Percentiles rank a stretch among this genome's conserved stretches.
phyloP scores from a whole-genome alignment of 2,888 invertebrate species.

The Aspidiotus rigidus region DNA sequence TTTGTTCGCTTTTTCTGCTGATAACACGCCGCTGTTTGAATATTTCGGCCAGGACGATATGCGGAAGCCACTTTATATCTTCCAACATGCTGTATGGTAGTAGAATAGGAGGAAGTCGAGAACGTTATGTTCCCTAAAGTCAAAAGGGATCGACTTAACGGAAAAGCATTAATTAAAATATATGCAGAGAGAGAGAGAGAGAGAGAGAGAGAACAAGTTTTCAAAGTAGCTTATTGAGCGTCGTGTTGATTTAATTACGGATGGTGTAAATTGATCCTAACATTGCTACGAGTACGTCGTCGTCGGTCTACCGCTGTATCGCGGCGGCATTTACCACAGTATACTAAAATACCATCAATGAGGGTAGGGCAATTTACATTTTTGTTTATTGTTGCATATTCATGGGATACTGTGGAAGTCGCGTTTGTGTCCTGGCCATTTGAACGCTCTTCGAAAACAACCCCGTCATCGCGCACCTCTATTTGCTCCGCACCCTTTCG shows the following conservation, averaged over 20 bases:
- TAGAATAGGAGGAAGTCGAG: too few species aligned
- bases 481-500: too few species aligned
- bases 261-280: constrained; percentile 30
- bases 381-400: constrained; percentile 32
- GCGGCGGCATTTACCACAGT: constrained; percentile 5
- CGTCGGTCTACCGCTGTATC: constrained; percentile 2
- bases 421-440: constrained; percentile 19
- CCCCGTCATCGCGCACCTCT: background rate
- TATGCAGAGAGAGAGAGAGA: constrained; percentile 19
- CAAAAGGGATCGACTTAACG: constrained; percentile 25
- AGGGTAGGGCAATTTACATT: constrained; percentile 23
- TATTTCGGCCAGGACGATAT: too few species aligned
- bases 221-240: constrained; percentile 32
- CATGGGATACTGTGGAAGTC: constrained; percentile 13
- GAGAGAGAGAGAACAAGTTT: constrained; percentile 30
- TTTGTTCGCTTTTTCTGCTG: too few species aligned
- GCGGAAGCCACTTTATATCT: too few species aligned
- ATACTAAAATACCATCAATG: too few species aligned
- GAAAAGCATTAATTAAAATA: constrained; percentile 32
- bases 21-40: too few species aligned
- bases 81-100: too few species aligned
- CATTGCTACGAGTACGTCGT: background rate
- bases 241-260: constrained; percentile 34
- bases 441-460: constrained; percentile 23
- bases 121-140: too few species aligned